These are phyloP conservation scores for Drosophila robusta DNA, from an alignment of 2,888 invertebrate species.

Conservation along the genomic window DNA sequence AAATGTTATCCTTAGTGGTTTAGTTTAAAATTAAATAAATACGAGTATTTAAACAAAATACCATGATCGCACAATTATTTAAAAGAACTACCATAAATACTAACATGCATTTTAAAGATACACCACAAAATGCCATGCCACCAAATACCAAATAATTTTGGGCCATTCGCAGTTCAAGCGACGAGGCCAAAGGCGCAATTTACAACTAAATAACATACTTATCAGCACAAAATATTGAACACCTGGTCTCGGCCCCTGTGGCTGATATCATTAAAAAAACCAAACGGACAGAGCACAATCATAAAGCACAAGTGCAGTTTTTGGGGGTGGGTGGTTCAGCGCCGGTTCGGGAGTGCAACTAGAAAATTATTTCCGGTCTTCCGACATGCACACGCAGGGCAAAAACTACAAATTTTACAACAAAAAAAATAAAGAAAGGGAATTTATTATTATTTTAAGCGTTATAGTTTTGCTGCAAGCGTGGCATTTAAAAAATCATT, in stretches of 20 bases:
- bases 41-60: slow-evolving; percentile 43
- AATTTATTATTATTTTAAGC: slow-evolving; percentile 71
- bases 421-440: slow-evolving; percentile 37
- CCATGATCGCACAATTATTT: slow-evolving; percentile 1
- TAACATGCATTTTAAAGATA: no score
- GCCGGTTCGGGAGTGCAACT: slow-evolving; percentile 48
- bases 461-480: slow-evolving; percentile 59
- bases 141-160: slow-evolving; percentile 14
- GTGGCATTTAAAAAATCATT: slow-evolving; percentile 75
- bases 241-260: slow-evolving; percentile 77
- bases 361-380: slow-evolving; percentile 82
- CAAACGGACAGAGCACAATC: slow-evolving; percentile 53
- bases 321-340: slow-evolving; percentile 54
- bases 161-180: slow-evolving; percentile 59
- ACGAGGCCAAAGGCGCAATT: slow-evolving; percentile 64
- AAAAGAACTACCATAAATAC: slow-evolving; percentile 46
- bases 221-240: slow-evolving; percentile 81
- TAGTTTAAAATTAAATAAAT: slow-evolving; percentile 73
- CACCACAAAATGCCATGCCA: background rate
- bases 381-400: slow-evolving; percentile 66
- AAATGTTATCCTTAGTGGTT: slow-evolving; percentile 76
- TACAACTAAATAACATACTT: slow-evolving; percentile 67
- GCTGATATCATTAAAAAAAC: slow-evolving; percentile 65
- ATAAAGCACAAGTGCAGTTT: slow-evolving; percentile 64
- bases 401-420: slow-evolving; percentile 28